Evolutionary conservation across 2,888 invertebrate genomes (phyloP).

Genomic region (Herminia tarsipennalis): DNA sequence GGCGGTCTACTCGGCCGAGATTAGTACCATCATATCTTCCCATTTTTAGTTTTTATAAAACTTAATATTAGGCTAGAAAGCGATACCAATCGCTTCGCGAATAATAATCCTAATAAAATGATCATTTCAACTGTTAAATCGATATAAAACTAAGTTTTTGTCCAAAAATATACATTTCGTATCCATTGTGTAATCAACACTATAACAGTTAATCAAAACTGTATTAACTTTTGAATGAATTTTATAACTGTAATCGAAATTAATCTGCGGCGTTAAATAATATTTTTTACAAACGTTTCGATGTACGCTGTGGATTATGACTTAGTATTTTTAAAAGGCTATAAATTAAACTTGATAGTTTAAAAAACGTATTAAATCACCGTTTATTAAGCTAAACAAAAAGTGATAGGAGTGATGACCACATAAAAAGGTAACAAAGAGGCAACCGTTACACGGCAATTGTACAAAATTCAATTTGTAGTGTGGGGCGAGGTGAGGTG

Average conservation of each 20-base stretch:
- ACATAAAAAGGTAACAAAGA: constrained; percentile 57
- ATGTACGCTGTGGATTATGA: constrained; percentile 31
- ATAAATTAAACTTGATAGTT: constrained; percentile 33
- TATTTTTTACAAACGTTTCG: constrained; percentile 26
- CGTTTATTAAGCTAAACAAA: constrained; percentile 45
- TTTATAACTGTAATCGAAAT: constrained; percentile 26
- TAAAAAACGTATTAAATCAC: constrained; percentile 25
- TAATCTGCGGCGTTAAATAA: constrained; percentile 18
- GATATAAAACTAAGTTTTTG: constrained; percentile 15
- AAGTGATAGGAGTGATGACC: constrained; percentile 33
- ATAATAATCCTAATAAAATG: neutral
- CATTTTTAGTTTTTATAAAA: neutral
- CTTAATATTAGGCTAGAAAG: no score
- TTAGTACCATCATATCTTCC: no score
- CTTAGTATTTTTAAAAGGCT: constrained; percentile 21
- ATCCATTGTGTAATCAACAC: constrained; percentile 19
- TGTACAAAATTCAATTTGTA: constrained; percentile 76
- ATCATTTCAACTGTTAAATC: constrained; percentile 7
- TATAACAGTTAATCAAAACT: constrained; percentile 10
- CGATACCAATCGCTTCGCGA: no score
- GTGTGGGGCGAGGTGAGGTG: constrained; percentile 10
- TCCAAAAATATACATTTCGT: constrained; percentile 19
- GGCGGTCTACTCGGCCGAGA: no score
- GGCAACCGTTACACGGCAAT: constrained; percentile 60
- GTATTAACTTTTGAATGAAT: constrained; percentile 21